phyloP scores from a whole-genome alignment of 37 sponge, comb jelly and placozoan species.

The Geodia barretti region DNA sequence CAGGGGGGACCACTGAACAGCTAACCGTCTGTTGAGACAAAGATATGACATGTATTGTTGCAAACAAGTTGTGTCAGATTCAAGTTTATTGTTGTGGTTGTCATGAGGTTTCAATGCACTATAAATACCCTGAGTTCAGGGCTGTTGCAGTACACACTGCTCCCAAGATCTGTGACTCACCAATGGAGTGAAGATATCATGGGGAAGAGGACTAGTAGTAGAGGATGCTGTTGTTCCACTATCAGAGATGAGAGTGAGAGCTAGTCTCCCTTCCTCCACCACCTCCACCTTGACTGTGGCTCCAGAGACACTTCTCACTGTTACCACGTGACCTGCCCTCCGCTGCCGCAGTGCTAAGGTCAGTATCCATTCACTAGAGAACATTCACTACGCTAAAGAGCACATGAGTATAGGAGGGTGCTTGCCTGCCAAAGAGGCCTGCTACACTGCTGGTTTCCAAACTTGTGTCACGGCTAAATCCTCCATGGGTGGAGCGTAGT shows the following conservation, averaged over 20 bases:
- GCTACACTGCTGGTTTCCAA: conserved; percentile 35
- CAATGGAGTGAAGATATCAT: not conserved
- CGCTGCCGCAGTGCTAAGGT: conserved; percentile 5
- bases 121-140: too few relatives aligned
- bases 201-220: not conserved
- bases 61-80: too few relatives aligned
- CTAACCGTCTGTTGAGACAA: not conserved
- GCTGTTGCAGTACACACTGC: too few relatives aligned
- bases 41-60: not conserved
- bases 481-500: conserved; percentile 27
- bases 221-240: not conserved
- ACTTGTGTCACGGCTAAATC: conserved; percentile 30
- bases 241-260: not conserved
- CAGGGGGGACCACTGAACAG: not conserved
- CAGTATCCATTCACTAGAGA: conserved; percentile 29
- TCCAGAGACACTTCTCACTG: not conserved
- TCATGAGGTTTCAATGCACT: not conserved
- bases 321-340: conserved; percentile 25
- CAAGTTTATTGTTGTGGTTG: too few relatives aligned
- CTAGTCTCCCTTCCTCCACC: not conserved
- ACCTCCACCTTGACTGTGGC: not conserved
- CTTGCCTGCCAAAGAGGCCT: conserved; percentile 19
- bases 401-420: too few relatives aligned
- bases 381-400: not conserved
- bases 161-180: too few relatives aligned